A percentile compares a stretch with the other conserved stretches of the same genome.
These are phyloP conservation scores for Gymnobelideus leadbeateri DNA, from an alignment of 2,113 vertebrate genomes.

Conservation along the genomic window DNA sequence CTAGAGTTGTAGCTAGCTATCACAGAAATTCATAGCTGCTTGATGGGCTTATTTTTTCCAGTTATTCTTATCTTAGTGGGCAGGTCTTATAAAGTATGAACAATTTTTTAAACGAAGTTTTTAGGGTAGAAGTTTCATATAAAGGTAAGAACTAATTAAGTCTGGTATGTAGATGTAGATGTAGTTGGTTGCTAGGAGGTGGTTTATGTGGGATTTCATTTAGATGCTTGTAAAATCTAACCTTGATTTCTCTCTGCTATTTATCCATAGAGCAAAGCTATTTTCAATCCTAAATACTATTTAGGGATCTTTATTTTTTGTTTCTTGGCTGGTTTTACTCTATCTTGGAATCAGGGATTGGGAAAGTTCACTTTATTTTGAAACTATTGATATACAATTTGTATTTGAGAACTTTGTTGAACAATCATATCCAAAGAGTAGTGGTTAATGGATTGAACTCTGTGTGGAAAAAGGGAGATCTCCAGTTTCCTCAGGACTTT, in stretches of 20 bases:
- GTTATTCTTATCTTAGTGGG: slow-evolving; percentile 62
- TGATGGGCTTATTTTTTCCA: slow-evolving; percentile 72
- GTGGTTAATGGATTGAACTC: background rate
- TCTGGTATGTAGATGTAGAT: slow-evolving; percentile 30
- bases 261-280: background rate
- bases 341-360: background rate
- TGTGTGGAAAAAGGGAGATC: background rate
- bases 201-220: slow-evolving; percentile 52
- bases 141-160: slow-evolving; percentile 64
- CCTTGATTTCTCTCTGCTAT: background rate
- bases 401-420: background rate
- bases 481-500: background rate
- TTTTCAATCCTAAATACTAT: background rate
- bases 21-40: slow-evolving; percentile 66
- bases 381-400: background rate
- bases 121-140: slow-evolving; percentile 72
- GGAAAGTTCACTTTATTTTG: background rate
- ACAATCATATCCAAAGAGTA: background rate
- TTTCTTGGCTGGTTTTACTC: background rate
- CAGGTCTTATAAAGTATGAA: slow-evolving; percentile 68
- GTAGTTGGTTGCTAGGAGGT: slow-evolving; percentile 43
- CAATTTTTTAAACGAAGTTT: slow-evolving; percentile 57
- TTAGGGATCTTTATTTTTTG: background rate
- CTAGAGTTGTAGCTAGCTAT: slow-evolving; percentile 41
- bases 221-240: slow-evolving; percentile 42